Evolutionary conservation across 2,113 vertebrate genomes (phyloP), one percentile per base, ranked within the genome.

Genomic region (Vulpes lagopus): DNA sequence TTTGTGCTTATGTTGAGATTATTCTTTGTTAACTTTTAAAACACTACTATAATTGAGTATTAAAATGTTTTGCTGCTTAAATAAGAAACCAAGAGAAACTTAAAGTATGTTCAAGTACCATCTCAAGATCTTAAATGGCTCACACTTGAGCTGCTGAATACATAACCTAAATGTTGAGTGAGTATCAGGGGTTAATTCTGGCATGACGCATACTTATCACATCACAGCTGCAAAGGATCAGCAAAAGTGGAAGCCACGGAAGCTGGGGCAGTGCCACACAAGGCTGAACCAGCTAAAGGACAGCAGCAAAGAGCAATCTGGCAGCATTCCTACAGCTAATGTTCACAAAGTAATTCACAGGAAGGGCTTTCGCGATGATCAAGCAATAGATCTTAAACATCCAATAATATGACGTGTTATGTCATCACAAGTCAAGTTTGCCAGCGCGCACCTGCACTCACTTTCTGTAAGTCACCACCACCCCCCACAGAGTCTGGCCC

Each of bases 191-290:
- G 15, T 10, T 43, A 64, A 16, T 8, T 16, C 30, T 0, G 1
- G 20, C 7, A 1, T 19, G 53, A 69, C 64, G 55, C 38, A 55
- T 30, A 64, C 60, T 27, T 38, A 27, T 0, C 4, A 22, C 53
- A 59, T 19, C 11, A 38, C 1, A 23, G 12, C 7, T 9, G 20
- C 5, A 67, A 35, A 30, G 60, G 17, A 43, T 15, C 17, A 32
- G 67, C 27, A 9, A 9, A 0, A 32, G 91, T 8, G 16, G 30
- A 5, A 57, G 14, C 0, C 20, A 17, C 0, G 16, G 10, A 20
- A 62, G 67, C 32, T 35, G 38, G 38, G 67, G 25, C 82, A 11
- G 3, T 43, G 30, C 59, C 81, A 38, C 22, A 4, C 3, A 49
- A 32, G 19, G 23, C n/a, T 0, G 3, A 20, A 32, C 35, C 9